Base-by-base conservation (phyloP, 2,113 vertebrate genomes). In the Leptobrachium ailaonicum region DNA sequence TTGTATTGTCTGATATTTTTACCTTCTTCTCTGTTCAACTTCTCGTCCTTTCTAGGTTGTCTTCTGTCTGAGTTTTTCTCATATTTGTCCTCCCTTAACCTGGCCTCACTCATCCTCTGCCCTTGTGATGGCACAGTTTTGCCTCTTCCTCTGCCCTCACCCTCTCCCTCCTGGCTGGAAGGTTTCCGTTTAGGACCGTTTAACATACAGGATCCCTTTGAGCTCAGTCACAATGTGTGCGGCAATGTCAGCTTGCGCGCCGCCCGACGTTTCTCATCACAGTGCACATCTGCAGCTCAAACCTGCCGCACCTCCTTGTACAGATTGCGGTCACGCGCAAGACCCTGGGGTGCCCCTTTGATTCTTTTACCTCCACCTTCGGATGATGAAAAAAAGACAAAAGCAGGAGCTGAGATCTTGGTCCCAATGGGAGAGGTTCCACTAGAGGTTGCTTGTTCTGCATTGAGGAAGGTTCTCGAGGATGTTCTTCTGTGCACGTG, bases 181-280 rank as follows among this genome's bases (percentile, higher is more conserved):
- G 0, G 81, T 93, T 64, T 91, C 92, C 0, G 84, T 94, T 68
- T 95, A 4, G 94, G 95, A 1, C 89, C 94, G n/a, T 64, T 98
- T 60, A 98, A 94, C 75, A 86, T 98, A 32, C 89, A 97, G 83
- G 97, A 98, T 80, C 97, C 97, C 0, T 98, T 98, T 32, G 96
- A 98, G 82, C 87, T 95, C 32, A 92, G 88, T 82, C 97, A 98
- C 88, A 98, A 98, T 0, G 95, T 98, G 8, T 93, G 95, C 0
- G 95, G 94, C 47, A 98, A 97, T 11, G 86, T 98, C 76, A 96
- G 90, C 0, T 88, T 94, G 32, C 93, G 94, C 7, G 89, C 92
- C 0, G 92, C 90, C 0, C 87, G 85, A 45, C 88, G 84, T 10
- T 94, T 98, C 1, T 88, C 87, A 82, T 87, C 70, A 45, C 93